Conservation (phyloP, 2,797 vertebrate genomes). For the Pipistrellus kuhlii region DNA sequence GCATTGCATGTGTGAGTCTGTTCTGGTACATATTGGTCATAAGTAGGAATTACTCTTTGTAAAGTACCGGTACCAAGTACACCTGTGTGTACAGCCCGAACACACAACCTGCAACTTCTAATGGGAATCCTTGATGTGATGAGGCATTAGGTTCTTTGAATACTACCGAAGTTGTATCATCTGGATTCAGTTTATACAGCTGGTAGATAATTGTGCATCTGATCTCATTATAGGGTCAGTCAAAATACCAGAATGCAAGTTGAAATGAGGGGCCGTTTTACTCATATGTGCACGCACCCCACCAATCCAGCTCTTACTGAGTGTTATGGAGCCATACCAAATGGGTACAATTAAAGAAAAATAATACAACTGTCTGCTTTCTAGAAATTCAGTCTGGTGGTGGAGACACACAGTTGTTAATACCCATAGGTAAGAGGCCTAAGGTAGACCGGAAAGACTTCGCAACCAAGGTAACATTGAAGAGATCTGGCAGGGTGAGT, state of each 20-base stretch:
- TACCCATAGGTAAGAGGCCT: background rate
- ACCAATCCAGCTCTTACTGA: background rate
- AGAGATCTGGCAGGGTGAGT: background rate
- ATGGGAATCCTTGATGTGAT: background rate
- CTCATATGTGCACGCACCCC: background rate
- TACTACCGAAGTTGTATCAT: background rate
- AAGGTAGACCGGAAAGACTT: background rate
- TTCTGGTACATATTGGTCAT: background rate
- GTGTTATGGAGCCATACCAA: background rate
- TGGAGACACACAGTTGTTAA: background rate
- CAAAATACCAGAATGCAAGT: background rate
- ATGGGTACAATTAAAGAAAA: background rate
- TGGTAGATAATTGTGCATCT: background rate
- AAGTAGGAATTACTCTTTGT: background rate
- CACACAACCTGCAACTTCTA: background rate
- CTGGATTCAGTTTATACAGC: background rate
- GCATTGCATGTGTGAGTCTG: background rate
- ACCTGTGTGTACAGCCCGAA: background rate
- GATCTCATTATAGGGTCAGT: background rate
- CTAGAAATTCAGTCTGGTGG: background rate
- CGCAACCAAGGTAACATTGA: background rate
- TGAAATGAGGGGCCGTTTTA: background rate
- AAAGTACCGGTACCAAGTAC: background rate
- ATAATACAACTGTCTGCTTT: constrained; percentile 31
- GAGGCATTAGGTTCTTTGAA: background rate